phyloP scores from a whole-genome alignment of 2,888 invertebrate genomes.

The Camptogramma bilineatum region DNA sequence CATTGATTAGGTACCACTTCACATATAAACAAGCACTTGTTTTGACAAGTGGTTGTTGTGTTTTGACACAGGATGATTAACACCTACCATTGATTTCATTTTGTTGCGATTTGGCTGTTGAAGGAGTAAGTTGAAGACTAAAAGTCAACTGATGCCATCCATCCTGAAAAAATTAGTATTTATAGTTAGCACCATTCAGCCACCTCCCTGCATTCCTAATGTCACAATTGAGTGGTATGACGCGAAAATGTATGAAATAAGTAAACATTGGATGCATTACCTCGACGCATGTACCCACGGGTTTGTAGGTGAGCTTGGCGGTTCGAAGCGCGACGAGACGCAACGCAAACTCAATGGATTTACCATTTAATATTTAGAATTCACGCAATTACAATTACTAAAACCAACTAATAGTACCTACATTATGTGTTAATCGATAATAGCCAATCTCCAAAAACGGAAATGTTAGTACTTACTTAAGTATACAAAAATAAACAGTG shows the following conservation, averaged over 20 bases:
- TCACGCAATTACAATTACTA: constrained; percentile 50
- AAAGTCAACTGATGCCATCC: constrained; percentile 70
- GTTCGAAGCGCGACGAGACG: constrained; percentile 52
- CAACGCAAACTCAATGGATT: constrained; percentile 76
- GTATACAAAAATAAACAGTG: no score
- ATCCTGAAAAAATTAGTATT: constrained; percentile 77
- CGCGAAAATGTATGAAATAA: constrained; percentile 81
- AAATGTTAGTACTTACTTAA: no score
- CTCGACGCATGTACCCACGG: constrained; percentile 59
- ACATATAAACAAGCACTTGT: constrained; percentile 32
- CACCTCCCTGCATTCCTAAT: constrained; percentile 74
- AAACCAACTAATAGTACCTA: no score
- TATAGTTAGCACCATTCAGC: constrained; percentile 71
- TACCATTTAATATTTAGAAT: constrained; percentile 65
- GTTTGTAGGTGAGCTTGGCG: constrained; percentile 67
- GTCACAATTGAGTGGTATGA: constrained; percentile 75
- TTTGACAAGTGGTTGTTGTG: no score
- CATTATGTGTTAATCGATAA: no score
- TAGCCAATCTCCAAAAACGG: no score
- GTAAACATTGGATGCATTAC: constrained; percentile 82
- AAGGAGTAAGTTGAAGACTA: constrained; percentile 60
- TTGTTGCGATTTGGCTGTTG: constrained; percentile 60
- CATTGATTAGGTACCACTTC: background rate
- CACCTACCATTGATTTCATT: constrained; percentile 83
- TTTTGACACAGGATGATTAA: no score